phyloP scores from a whole-genome alignment of 1,140 invertebrate species.

The Liolophura sinensis region DNA sequence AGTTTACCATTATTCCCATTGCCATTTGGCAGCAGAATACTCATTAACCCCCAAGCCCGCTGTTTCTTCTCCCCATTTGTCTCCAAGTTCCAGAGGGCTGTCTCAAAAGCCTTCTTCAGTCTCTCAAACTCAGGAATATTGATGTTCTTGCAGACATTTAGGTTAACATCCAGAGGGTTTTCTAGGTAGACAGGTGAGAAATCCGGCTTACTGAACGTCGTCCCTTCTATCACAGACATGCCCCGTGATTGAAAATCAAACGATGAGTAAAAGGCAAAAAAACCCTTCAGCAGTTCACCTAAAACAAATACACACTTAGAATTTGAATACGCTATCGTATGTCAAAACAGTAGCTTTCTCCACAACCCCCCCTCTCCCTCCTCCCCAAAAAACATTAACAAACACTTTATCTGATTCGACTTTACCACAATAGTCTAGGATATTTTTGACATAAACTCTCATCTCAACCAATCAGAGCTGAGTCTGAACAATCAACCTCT shows the following conservation, averaged over 20 bases:
- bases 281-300: slow-evolving; percentile 2
- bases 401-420: neutral
- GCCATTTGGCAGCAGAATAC: too few relatives aligned
- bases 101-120: too few relatives aligned
- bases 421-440: neutral
- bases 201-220: neutral
- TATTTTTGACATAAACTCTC: neutral
- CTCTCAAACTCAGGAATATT: too few relatives aligned
- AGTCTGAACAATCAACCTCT: too few relatives aligned
- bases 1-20: too few relatives aligned
- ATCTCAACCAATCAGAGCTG: neutral
- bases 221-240: slow-evolving; percentile 3
- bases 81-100: too few relatives aligned
- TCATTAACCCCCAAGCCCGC: too few relatives aligned
- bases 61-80: too few relatives aligned
- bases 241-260: neutral
- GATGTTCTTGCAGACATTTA: too few relatives aligned
- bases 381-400: slow-evolving; percentile 1
- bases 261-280: slow-evolving; percentile 1
- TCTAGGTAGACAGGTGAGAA: neutral
- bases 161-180: neutral
- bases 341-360: slow-evolving; percentile 3
- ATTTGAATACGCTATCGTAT: neutral
- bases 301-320: neutral
- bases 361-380: neutral